Evolutionary conservation across 2,888 invertebrate genomes (phyloP), one percentile per base, ranked within the genome.

Genomic region (Kuschelorhynchus macadamiae): DNA sequence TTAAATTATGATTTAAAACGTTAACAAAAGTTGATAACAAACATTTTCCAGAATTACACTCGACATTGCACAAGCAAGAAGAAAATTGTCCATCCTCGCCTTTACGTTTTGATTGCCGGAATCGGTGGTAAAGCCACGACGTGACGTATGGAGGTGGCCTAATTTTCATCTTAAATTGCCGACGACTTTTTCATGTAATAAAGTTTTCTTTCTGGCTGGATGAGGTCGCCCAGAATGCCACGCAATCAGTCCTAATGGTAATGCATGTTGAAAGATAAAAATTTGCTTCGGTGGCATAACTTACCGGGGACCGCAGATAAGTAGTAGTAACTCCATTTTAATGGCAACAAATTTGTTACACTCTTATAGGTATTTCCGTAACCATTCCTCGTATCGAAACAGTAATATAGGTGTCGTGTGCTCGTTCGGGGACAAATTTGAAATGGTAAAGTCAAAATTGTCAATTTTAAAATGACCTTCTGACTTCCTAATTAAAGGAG

Each of bases 101-200:
- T 5, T 20, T 39, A 20, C 55, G 33, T 46, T 41, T 56, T 61
- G 67, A 67, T 67, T 67, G 67, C 49, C 1, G 61, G 36, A 56
- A 60, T 41, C 25, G 62, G 44, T 41, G 56, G 56, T 62, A 67
- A 67, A 67, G 42, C 67, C 30, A 12, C 53, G 57, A 61, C 67
- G 67, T 67, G 67, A 56, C 56, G 25, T 50, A 17, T 33, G 57
- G 30, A 42, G 46, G n/a, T n/a, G n/a, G n/a, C 56, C 61, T 56
- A 67, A 67, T 67, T 67, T 67, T 56, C 67, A 67, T 67, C 55
- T 67, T 67, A 62, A 67, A 67, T 67, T 61, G 47, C 59, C 20
- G 47, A n/a, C n/a, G n/a, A 59, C 59, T 59, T 60, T 59, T 60
- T 60, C 67, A 50, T 57, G 49, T 67, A 67, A 67, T 57, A 57